Base-by-base conservation (phyloP, 2,113 vertebrate species). In the Tachysurus vachellii region DNA sequence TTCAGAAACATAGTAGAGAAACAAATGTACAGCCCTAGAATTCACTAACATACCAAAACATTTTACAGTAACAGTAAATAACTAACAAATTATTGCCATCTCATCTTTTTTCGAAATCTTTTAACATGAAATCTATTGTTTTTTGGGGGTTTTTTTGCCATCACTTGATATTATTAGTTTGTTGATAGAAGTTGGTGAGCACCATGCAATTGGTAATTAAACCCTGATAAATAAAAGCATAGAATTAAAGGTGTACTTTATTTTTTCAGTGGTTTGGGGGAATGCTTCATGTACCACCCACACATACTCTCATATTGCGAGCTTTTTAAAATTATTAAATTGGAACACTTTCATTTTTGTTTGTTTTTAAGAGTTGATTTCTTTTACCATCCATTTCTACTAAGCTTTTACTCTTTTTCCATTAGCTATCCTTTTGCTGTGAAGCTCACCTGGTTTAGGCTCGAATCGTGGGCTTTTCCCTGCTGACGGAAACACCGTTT, bases 361-460 rank as follows among this genome's bases (percentile, higher is more conserved):
- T 61, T 13, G 9, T 5, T 10, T 28, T 66, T 28, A 66, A 28
- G 12, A 66, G 16, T 7, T 2, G 14, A 70, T 73, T 42, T 17
- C 8, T 42, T 75, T 26, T 26, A 5, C 31, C 31, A 9, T 19
- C 42, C 8, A 21, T 42, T 17, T 36, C 62, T 59, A 31, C 17
- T n/a, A 28, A 8, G 2, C 23, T 50, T 28, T 54, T 19, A 14
- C 19, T 4, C 47, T 56, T 36, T 56, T 36, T 50, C 2, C n/a
- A 23, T 66, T n/a, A 3, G 31, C 1, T 47, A 8, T 54, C 28
- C 28, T 54, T 2, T 61, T 23, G 44, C 31, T 5, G 11, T 28
- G 0, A 64, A 68, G 23, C 31, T 83, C 92, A 98, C 98, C 98
- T 95, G 96, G 95, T 90, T 96, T 97, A 4, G 96, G 96, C 44